Evolutionary conservation across 1,140 invertebrate species (phyloP), one percentile per base, ranked within the genome.

Genomic region (Calephelis virginiensis): DNA sequence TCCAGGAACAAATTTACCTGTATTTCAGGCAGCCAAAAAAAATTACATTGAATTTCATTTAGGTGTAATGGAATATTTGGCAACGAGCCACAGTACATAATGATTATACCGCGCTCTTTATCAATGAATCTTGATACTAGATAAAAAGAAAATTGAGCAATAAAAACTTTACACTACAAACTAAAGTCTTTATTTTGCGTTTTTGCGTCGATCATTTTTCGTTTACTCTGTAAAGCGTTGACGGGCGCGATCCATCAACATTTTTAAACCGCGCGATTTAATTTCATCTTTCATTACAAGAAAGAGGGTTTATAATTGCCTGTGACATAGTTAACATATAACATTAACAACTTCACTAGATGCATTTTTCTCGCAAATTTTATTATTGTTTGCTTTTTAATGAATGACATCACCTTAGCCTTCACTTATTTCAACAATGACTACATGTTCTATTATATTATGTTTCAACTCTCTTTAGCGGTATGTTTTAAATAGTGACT

Each of bases 161-260:
- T 74, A 81, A 76, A 71, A 73, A 63, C 68, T 72, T 80, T 72
- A 66, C 72, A 67, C 72, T 74, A 77, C 75, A 85, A 56, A 56
- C 56, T 85, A 83, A 83, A 82, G 78, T 76, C 70, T 70, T 78
- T 79, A 75, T 76, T 76, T 74, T 74, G 65, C 56, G 17, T 67
- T 72, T 76, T 74, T 74, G 65, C 56, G 17, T 67, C 71, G 74
- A 81, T 77, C 68, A 81, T 84, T 85, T 85, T 83, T 78, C 75
- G 75, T 75, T 70, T 75, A 64, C 70, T 64, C 59, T 68, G 70
- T 72, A 68, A 78, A 68, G 74, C 64, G 73, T 74, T 83, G 81
- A 85, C 83, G 82, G 76, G 43, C 60, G 68, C 73, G 69, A 83
- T 85, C 74, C 67, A 85, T 85, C 83, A 85, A 74, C 61, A 46